Conservation (phyloP, 2,113 vertebrate genomes). For the Elachura formosa region DNA sequence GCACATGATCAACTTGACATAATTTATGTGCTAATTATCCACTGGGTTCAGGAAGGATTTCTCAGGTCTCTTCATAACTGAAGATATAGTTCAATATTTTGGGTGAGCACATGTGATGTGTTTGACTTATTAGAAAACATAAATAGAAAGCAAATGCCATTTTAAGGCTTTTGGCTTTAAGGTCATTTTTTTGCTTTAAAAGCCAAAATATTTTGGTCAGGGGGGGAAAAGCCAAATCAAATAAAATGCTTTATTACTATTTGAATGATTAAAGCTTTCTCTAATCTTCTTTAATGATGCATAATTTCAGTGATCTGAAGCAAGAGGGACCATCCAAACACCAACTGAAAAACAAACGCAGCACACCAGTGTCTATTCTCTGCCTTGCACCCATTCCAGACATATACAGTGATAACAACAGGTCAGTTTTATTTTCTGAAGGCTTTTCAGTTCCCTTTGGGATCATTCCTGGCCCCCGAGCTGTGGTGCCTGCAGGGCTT, state of each 20-base stretch:
- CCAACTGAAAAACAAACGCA: rapidly evolving
- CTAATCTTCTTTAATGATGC: neutral
- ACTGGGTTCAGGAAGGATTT: neutral
- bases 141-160: neutral
- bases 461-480: constrained; percentile 29
- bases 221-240: rapidly evolving
- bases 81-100: neutral
- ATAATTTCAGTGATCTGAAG: neutral
- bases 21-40: neutral
- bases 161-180: no score
- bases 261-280: neutral
- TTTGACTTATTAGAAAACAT: neutral
- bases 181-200: no score
- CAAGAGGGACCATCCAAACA: neutral
- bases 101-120: neutral
- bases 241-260: neutral
- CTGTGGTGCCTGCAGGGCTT: constrained; percentile 2
- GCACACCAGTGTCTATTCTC: constrained; percentile 24
- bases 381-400: neutral
- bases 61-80: neutral
- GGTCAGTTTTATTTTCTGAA: neutral
- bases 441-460: constrained; percentile 28
- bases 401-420: neutral
- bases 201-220: neutral
- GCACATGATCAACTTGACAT: neutral